phyloP scores from a whole-genome alignment of 92 coral and sea anemone genomes.

The Phenganax stokvisi region DNA sequence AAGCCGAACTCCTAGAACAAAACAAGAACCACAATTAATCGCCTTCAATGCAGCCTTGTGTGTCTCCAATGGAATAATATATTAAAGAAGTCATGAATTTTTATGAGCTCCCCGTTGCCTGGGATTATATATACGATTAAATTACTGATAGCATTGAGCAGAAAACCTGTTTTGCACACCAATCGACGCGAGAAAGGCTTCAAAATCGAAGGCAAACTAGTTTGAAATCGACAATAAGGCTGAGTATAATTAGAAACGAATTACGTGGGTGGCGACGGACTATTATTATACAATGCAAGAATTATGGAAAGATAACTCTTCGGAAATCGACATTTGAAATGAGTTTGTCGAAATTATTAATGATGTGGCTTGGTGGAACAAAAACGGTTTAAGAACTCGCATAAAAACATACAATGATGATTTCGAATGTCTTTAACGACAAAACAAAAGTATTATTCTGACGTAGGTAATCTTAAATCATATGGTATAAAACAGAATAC shows the following conservation, averaged over 20 bases:
- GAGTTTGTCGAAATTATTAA: constrained; percentile 2
- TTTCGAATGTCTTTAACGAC: no score
- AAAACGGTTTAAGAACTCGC: not conserved
- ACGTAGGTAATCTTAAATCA: no score
- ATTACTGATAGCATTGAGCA: constrained; percentile 2
- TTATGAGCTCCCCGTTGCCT: constrained; percentile 13
- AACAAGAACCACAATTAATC: constrained; percentile 7
- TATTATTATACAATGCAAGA: not conserved
- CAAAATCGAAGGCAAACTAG: not conserved
- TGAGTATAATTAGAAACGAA: not conserved
- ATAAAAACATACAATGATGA: not conserved
- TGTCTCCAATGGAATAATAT: not conserved
- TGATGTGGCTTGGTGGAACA: not conserved
- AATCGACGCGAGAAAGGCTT: not conserved
- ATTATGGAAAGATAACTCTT: not conserved
- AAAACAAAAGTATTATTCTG: no score
- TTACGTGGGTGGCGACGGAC: not conserved
- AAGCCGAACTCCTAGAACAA: not conserved
- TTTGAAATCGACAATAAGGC: not conserved
- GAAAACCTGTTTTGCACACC: constrained; percentile 3
- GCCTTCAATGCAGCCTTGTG: not conserved
- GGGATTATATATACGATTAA: not conserved
- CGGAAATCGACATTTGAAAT: not conserved
- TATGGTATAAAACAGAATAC: no score
- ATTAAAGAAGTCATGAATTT: constrained; percentile 27